Evolutionary conservation across 2,888 invertebrate species (phyloP).

Genomic region (Xylocampa areola): DNA sequence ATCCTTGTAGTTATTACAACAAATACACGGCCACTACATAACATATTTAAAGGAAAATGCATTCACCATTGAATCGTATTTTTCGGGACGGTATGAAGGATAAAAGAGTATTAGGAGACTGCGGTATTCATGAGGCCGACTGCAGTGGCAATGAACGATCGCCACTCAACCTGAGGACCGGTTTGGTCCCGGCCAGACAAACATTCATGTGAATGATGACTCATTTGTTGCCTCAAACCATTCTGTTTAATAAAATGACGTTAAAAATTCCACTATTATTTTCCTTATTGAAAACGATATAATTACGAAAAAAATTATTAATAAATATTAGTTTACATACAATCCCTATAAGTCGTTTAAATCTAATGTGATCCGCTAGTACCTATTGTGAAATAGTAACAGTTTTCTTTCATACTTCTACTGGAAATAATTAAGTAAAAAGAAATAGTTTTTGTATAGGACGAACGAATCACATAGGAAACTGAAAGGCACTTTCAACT

Average conservation of each 20-base stretch:
- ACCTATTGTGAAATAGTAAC: no score
- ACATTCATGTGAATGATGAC: slow-evolving; percentile 62
- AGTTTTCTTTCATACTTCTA: neutral
- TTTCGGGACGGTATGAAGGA: slow-evolving; percentile 11
- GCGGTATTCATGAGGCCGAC: slow-evolving; percentile 27
- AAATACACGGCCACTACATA: neutral
- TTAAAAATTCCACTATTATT: slow-evolving; percentile 12
- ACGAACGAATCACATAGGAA: slow-evolving; percentile 5
- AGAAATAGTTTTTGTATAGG: neutral
- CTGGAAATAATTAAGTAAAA: slow-evolving; percentile 4
- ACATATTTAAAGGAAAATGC: slow-evolving; percentile 9
- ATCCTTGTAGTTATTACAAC: slow-evolving; percentile 4
- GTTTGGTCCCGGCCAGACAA: slow-evolving; percentile 60
- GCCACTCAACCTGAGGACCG: slow-evolving; percentile 61
- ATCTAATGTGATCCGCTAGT: no score
- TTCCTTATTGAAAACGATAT: no score
- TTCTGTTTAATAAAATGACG: slow-evolving; percentile 13
- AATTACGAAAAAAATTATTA: no score
- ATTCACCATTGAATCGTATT: slow-evolving; percentile 9
- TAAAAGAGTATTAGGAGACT: slow-evolving; percentile 28
- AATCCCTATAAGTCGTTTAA: no score
- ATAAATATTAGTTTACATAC: no score
- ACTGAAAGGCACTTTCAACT: slow-evolving; percentile 14
- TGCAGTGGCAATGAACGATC: slow-evolving; percentile 69
- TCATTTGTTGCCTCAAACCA: slow-evolving; percentile 50